Percentiles rank a stretch among this genome's conserved stretches.
Evolutionary conservation across 2,888 invertebrate species (phyloP).

Genomic region (Lypha dubia): DNA sequence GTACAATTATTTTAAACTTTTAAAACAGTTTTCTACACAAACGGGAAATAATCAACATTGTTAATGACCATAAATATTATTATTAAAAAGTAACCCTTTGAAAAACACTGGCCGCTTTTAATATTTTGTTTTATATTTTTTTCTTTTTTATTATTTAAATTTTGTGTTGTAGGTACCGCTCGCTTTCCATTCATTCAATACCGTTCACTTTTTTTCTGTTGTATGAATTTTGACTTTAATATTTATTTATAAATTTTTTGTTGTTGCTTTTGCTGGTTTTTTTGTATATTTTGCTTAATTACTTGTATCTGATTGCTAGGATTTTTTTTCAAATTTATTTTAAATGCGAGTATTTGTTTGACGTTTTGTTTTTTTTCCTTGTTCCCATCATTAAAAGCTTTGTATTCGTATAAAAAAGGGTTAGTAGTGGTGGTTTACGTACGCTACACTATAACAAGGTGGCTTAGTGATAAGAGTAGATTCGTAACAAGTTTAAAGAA

Average conservation of each 20-base stretch:
- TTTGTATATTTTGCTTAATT: conserved; percentile 78
- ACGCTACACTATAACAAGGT: conserved; percentile 15
- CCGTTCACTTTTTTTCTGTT: neutral
- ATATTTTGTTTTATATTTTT: conserved; percentile 10
- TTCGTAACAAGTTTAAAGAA: neutral
- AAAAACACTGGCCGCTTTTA: conserved; percentile 29
- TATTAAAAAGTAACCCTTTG: conserved; percentile 60
- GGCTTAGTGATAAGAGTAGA: neutral
- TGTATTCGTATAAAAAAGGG: conserved; percentile 7
- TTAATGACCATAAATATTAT: conserved; percentile 72
- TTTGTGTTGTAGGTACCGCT: conserved; percentile 59
- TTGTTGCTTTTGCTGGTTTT: conserved; percentile 28
- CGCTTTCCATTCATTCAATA: conserved; percentile 1
- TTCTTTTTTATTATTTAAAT: conserved; percentile 18
- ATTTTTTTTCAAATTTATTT: conserved; percentile 68
- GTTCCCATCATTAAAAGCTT: conserved; percentile 80
- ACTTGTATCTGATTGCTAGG: conserved; percentile 78
- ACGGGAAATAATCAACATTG: conserved; percentile 63
- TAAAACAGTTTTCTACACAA: conserved; percentile 53
- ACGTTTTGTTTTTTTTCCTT: conserved; percentile 62
- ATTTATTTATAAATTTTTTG: conserved; percentile 49
- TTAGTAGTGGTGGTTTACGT: conserved; percentile 38
- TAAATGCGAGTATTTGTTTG: conserved; percentile 60
- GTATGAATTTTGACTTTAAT: conserved; percentile 66
- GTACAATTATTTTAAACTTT: conserved; percentile 25